Base-by-base conservation (phyloP, 2,113 vertebrate species). In the Corythoichthys haematopterus region DNA sequence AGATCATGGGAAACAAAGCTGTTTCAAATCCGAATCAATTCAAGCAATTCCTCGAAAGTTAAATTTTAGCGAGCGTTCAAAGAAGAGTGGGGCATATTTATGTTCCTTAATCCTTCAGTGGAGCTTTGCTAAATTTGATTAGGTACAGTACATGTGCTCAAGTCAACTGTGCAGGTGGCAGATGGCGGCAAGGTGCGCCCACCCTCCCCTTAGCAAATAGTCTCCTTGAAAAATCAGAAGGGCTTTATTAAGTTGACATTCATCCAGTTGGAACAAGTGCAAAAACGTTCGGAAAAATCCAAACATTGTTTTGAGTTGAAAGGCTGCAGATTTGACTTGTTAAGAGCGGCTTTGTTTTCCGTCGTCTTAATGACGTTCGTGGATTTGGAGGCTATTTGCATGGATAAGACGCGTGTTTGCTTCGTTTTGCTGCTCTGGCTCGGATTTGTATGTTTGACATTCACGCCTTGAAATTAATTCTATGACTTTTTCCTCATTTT, bases 11-110 rank as follows among this genome's bases (percentile, higher is more conserved):
- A 93, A 94, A 95, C 95, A 95, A 95, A 89, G 94, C 94, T 94
- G 94, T 95, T 96, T 96, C 94, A 94, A 95, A 95, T 91, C 93
- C 93, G 94, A 94, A 95, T 94, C 94, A 93, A 94, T 94, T 95
- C 94, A 94, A 94, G 93, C 93, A 94, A 93, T 95, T 97, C 95
- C 93, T 94, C 94, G 92, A 92, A 96, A 98, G 96, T 94, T 92
- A 95, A 96, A 94, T 93, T 75, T 75, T 64, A 76, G 75, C 73
- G 60, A 70, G 89, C 14, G 1, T 46, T 62, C 28, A 43, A 20
- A 61, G n/a, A 43, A 9, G 16, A 45, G n/a, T 10, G 38, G 5
- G 59, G 9, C 2, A 2, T 70, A 60, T 73, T 64, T 63, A 76
- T 78, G 78, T 74, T 73, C 73, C 84, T 83, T 85, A 85, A 84